Percentiles rank a stretch among this genome's conserved stretches.
phyloP scores from a whole-genome alignment of 2,797 vertebrate species.

The Pelobates cultripes region DNA sequence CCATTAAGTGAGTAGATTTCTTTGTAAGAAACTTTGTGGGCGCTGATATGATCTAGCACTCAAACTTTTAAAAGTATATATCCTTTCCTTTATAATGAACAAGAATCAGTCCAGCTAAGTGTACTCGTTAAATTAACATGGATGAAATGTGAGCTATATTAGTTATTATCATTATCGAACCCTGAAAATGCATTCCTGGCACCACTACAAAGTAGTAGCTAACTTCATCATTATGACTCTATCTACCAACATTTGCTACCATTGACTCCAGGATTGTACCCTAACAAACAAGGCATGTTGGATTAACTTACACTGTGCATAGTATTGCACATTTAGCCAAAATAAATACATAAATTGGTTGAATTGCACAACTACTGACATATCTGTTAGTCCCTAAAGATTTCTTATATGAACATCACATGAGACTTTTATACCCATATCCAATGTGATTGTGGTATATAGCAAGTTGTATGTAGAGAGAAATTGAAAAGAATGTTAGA shows the following conservation, averaged over 20 bases:
- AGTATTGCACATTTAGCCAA: background rate
- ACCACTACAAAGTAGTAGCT: no score
- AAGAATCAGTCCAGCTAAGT: no score
- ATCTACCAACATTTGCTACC: background rate
- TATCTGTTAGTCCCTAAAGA: conserved; percentile 22
- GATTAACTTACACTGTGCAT: background rate
- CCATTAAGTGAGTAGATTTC: no score
- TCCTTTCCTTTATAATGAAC: no score
- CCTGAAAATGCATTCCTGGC: no score
- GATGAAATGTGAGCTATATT: no score
- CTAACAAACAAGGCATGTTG: background rate
- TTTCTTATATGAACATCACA: conserved; percentile 38
- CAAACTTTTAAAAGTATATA: no score
- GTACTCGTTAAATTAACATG: no score
- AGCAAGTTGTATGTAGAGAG: conserved; percentile 11
- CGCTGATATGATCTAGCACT: no score
- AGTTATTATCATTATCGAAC: no score
- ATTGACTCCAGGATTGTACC: background rate
- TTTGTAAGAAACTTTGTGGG: no score
- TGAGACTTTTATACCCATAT: conserved; percentile 29
- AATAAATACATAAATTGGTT: background rate
- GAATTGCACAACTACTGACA: conserved; percentile 1
- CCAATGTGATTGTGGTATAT: conserved; percentile 43
- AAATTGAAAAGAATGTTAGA: conserved; percentile 6
- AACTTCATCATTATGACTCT: background rate